phyloP scores from a whole-genome alignment of 2,797 vertebrate species.

The Centroberyx gerrardi region DNA sequence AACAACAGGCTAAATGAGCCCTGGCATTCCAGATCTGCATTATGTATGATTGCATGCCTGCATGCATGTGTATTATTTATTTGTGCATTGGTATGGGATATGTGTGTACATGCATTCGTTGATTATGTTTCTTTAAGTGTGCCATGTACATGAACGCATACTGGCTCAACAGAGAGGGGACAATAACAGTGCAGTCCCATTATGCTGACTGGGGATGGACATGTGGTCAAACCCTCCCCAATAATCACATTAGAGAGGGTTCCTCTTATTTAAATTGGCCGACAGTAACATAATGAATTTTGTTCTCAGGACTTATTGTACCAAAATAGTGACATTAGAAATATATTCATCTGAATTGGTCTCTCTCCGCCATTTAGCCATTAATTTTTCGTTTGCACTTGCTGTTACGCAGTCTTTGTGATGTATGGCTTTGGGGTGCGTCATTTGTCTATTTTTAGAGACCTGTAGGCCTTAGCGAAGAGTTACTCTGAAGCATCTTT shows the following conservation, averaged over 20 bases:
- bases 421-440: conserved; percentile 14
- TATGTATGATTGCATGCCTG: conserved; percentile 30
- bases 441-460: conserved; percentile 32
- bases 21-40: conserved; percentile 38
- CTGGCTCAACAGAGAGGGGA: neutral
- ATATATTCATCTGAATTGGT: neutral
- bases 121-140: conserved; percentile 12
- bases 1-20: conserved; percentile 39
- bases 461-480: conserved; percentile 32
- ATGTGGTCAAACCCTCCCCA: conserved; percentile 34
- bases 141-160: conserved; percentile 3
- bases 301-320: conserved; percentile 20
- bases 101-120: neutral
- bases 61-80: neutral
- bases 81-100: neutral
- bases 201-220: conserved; percentile 10
- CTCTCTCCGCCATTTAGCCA: no score
- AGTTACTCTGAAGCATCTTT: conserved; percentile 11
- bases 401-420: neutral
- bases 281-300: conserved; percentile 14
- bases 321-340: conserved; percentile 10
- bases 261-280: conserved; percentile 8
- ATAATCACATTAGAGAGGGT: conserved; percentile 21
- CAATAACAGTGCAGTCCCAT: conserved; percentile 7
- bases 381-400: no score